Evolutionary conservation across 2,888 invertebrate species (phyloP), one percentile per base, ranked within the genome.

Genomic region (Meteorus cinctellus): DNA sequence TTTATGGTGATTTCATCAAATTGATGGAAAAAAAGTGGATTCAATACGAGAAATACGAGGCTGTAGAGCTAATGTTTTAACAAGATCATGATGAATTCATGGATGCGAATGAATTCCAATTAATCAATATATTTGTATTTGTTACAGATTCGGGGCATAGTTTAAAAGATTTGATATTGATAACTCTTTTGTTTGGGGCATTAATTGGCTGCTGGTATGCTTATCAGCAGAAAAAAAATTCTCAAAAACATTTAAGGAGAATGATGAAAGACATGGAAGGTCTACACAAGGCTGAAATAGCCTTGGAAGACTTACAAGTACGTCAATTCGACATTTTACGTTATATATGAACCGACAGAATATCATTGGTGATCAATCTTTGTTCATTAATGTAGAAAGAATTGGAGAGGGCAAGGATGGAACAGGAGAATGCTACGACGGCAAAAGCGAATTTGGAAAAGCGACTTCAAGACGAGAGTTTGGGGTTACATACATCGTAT

Each of bases 211-310:
- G 96, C 83, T 98, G 97, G 96, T 96, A 97, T 89, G 97, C 96
- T 36, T 94, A 96, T 89, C 94, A 95, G 76, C 97, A 98, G 82
- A 96, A 97, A 87, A 96, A 96, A 86, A 95, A 94, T 86, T 96
- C 96, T 51, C 95, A 96, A 84, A 92, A 92, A 79, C 96, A 98
- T 88, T 92, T 99, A 79, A 94, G 94, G 81, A 94, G 96, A 78
- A 98, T 99, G 97, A 95, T 97, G 88, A 94, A 95, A 81, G 97
- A 98, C 84, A 97, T 98, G 96, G 97, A 97, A 86, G 95, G 96
- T 83, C 92, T 97, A 80, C 94, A 96, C 84, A 95, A 94, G 86
- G 98, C 98, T 0, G 98, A 98, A 90, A 92, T 96, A 85, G 95
- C 96, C 10, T 91, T 98, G 51, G 94, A 95, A 86, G 95, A 96